Conservation (phyloP, 2,797 vertebrate species). For the Centroberyx gerrardi region DNA sequence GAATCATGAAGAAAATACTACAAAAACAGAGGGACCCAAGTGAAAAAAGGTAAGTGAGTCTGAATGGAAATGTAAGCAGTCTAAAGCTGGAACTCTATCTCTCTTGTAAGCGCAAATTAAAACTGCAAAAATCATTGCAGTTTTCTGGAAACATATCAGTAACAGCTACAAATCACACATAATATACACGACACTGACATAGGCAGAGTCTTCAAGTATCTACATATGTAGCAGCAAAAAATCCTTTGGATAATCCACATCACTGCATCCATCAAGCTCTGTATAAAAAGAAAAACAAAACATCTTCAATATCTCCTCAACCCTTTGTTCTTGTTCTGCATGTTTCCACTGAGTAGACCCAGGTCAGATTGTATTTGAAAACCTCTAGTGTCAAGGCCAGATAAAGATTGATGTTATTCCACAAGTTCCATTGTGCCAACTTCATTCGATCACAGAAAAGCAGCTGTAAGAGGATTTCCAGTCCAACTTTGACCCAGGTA, state of each 20-base stretch:
- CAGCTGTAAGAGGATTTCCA: constrained; percentile 47
- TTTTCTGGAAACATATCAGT: constrained; percentile 9
- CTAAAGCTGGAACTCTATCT: too few relatives aligned
- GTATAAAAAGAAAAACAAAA: neutral
- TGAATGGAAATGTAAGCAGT: too few relatives aligned
- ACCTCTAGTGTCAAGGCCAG: constrained; percentile 2
- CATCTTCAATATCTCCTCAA: neutral
- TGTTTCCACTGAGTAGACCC: constrained; percentile 15
- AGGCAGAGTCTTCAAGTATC: constrained; percentile 38
- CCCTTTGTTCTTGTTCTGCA: constrained; percentile 27
- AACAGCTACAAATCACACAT: constrained; percentile 12
- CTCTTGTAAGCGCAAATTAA: neutral
- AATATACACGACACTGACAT: neutral
- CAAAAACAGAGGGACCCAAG: too few relatives aligned
- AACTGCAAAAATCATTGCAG: constrained; percentile 17
- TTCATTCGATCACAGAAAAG: neutral
- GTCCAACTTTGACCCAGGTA: constrained; percentile 18
- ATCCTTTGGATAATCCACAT: constrained; percentile 21
- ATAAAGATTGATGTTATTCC: constrained; percentile 21
- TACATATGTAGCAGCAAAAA: constrained; percentile 42
- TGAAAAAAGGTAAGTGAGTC: too few relatives aligned
- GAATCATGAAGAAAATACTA: constrained; percentile 34
- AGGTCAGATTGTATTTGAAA: constrained; percentile 48
- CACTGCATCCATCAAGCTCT: neutral
- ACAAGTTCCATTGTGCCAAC: neutral